A percentile compares a stretch with the other conserved stretches of the same genome.
phyloP scores from a whole-genome alignment of 2,888 invertebrate species.

The Lasioglossum malachurum region DNA sequence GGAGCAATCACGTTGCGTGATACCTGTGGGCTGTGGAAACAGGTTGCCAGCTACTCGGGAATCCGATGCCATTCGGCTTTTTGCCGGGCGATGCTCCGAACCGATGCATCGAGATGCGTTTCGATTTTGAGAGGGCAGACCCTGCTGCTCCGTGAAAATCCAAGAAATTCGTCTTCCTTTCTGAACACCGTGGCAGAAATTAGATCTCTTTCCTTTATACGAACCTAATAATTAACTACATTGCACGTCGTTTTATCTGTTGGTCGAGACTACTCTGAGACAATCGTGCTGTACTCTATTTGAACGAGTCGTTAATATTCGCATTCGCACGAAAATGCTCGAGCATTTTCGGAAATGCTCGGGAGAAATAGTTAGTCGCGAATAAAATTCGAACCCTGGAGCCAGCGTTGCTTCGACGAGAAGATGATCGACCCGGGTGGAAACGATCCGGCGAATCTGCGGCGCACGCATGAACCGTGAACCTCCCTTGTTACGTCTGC shows the following conservation, averaged over 20 bases:
- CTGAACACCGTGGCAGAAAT: no score
- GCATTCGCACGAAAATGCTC: background rate
- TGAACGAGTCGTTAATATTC: background rate
- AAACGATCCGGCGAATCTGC: background rate
- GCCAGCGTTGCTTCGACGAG: background rate
- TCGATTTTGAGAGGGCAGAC: background rate
- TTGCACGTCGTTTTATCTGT: no score
- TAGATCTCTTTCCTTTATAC: background rate
- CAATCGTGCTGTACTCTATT: no score
- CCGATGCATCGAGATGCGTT: background rate
- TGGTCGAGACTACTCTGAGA: no score
- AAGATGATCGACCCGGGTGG: background rate
- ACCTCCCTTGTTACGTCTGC: conserved; percentile 53
- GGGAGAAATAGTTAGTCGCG: background rate
- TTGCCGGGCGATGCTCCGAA: background rate
- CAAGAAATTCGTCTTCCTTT: background rate
- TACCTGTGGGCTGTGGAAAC: conserved; percentile 10
- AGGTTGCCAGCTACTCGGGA: background rate
- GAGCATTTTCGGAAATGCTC: background rate
- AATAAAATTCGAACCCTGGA: background rate
- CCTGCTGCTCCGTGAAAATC: background rate
- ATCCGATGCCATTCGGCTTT: background rate
- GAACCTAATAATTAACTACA: background rate
- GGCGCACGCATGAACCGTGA: background rate
- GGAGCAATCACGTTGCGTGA: background rate